Percentiles rank a stretch among this genome's conserved stretches.
Evolutionary conservation across 2,113 vertebrate genomes (phyloP).

Genomic region (Crotophaga sulcirostris): DNA sequence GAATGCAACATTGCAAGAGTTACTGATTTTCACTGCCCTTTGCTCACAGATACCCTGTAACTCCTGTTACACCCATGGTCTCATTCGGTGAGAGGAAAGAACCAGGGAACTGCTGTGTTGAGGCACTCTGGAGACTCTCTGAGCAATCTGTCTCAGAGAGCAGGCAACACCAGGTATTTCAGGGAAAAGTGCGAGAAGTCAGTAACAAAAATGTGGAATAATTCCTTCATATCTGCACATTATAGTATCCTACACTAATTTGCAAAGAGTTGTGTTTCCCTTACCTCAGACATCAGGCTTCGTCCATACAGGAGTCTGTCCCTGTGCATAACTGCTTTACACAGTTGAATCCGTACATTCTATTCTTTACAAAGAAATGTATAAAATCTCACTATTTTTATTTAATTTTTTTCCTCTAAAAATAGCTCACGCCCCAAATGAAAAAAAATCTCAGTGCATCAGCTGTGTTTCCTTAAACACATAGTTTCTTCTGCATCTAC

Average conservation of each 20-base stretch:
- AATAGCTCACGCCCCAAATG: not conserved
- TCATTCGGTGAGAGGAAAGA: not conserved
- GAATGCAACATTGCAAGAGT: fast-evolving
- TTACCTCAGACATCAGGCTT: not conserved
- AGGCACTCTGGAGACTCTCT: not conserved
- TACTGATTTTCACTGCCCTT: not conserved
- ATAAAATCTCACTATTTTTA: not conserved
- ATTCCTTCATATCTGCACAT: not conserved
- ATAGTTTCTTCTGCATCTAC: not conserved
- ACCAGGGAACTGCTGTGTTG: not conserved
- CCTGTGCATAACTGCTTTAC: not conserved
- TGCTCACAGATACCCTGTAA: not conserved
- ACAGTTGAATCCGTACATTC: not conserved
- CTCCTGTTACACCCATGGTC: not conserved
- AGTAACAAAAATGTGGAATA: not conserved
- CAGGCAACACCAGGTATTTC: not conserved
- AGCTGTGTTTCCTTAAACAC: not conserved
- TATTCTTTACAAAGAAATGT: not conserved
- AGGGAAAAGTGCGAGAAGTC: not conserved
- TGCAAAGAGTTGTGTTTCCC: not conserved
- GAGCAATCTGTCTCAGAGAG: not conserved
- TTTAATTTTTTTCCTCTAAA: not conserved
- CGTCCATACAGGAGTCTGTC: not conserved
- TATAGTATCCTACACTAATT: not conserved
- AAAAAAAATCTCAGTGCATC: not conserved